These are phyloP conservation scores for Candidula unifasciata DNA, from an alignment of 2,888 invertebrate genomes.

Conservation along the genomic window DNA sequence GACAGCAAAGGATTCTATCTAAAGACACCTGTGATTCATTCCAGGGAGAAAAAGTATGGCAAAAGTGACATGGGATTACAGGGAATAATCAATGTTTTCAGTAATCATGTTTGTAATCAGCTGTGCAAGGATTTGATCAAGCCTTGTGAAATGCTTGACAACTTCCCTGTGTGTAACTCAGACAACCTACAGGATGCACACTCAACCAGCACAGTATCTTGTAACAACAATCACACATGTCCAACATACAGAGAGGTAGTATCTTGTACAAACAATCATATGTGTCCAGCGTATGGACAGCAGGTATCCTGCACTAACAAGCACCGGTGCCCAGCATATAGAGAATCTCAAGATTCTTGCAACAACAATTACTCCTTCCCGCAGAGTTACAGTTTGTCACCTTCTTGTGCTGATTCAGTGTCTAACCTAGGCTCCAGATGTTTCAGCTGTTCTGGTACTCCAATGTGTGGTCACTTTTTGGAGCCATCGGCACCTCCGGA, in stretches of 20 bases:
- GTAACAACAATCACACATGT: too few relatives aligned
- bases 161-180: background rate
- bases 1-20: slow-evolving; percentile 50
- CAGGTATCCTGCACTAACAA: too few relatives aligned
- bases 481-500: slow-evolving; percentile 20
- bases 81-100: slow-evolving; percentile 52
- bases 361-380: background rate
- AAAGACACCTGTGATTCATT: slow-evolving; percentile 55
- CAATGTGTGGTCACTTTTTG: background rate
- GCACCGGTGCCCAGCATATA: too few relatives aligned
- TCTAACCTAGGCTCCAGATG: background rate
- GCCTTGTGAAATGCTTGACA: background rate
- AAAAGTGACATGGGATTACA: slow-evolving; percentile 49
- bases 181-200: background rate
- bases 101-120: slow-evolving; percentile 53
- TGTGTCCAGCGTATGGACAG: background rate
- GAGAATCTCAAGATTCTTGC: background rate
- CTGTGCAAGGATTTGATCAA: slow-evolving; percentile 45
- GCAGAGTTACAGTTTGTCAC: background rate
- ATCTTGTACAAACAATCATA: background rate
- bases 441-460: background rate
- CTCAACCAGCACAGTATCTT: too few relatives aligned
- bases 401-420: background rate
- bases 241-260: too few relatives aligned
- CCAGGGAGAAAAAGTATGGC: slow-evolving; percentile 47